Percentiles rank a stretch among this genome's conserved stretches.
Conservation (phyloP, 2,113 vertebrate species). For the Rhegmatorhina hoffmannsi region DNA sequence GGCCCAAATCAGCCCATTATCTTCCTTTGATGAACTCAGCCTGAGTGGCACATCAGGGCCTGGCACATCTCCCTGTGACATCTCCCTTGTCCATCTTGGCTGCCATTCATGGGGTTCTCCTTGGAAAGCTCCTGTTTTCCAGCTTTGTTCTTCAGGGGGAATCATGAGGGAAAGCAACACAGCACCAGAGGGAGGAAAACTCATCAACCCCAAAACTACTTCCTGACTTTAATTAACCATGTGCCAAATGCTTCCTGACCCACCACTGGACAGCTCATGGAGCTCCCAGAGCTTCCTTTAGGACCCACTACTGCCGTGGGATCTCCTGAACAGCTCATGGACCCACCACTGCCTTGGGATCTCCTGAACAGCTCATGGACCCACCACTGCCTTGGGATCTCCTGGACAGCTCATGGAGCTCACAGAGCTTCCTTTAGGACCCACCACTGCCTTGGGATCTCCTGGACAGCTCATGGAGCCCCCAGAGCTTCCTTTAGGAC, state of each 20-base stretch:
- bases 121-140: not conserved
- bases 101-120: not conserved
- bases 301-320: not conserved
- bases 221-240: not conserved
- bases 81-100: not conserved
- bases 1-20: not conserved
- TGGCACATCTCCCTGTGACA: not conserved
- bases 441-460: not conserved
- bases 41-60: not conserved
- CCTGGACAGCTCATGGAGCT: not conserved
- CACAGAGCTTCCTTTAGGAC: not conserved
- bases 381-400: not conserved
- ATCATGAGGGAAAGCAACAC: not conserved
- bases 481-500: not conserved
- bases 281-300: not conserved
- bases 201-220: not conserved
- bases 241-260: not conserved
- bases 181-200: not conserved
- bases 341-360: not conserved
- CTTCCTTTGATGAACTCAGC: not conserved
- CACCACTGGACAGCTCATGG: rapidly evolving
- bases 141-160: not conserved
- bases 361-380: not conserved
- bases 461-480: not conserved
- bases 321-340: not conserved